Evolutionary conservation across 2,888 invertebrate genomes (phyloP), one percentile per base, ranked within the genome.

Genomic region (Acleris sparsana): DNA sequence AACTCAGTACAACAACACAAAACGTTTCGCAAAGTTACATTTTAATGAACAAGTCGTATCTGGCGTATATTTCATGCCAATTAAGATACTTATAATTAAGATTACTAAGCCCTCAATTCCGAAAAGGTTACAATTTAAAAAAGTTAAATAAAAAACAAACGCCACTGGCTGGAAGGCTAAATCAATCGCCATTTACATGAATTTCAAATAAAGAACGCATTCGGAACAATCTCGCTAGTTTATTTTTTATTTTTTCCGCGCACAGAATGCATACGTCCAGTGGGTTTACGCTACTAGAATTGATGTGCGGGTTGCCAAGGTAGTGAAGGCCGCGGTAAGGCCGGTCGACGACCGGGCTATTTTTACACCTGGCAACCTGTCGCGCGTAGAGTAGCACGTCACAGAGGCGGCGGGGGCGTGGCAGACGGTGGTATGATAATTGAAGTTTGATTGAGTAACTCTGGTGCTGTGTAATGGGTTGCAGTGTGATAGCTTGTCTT

Each of bases 291-390:
- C 61, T 57, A 66, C 62, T 59, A 60, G 64, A 62, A 59, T 59
- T 62, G 66, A 66, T 66, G 61, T 43, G 66, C 39, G 57, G 66
- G 61, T 69, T 73, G 75, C 75, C 72, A 75, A 73, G 77, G 73
- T 74, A 82, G 85, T 84, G 92, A 92, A 92, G 92, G 92, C 84
- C 92, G 89, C 75, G 71, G 80, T 77, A 84, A 92, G 92, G 92
- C 85, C 92, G 92, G 91, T 87, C 90, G 80, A 71, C 82, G 92
- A 90, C 89, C 89, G 80, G 74, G 86, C 91, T 91, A 91, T 92
- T 90, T 88, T 89, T 90, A 88, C 79, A 71, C 67, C 73, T 72
- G 71, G 76, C 78, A 75, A 77, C 80, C 77, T 78, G 79, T 78
- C 75, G 75, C 17, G 16, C 39, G 29, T 33, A 66, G 66, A 66